Conservation (phyloP, 2,113 vertebrate genomes). For the Leptodactylus fuscus region DNA sequence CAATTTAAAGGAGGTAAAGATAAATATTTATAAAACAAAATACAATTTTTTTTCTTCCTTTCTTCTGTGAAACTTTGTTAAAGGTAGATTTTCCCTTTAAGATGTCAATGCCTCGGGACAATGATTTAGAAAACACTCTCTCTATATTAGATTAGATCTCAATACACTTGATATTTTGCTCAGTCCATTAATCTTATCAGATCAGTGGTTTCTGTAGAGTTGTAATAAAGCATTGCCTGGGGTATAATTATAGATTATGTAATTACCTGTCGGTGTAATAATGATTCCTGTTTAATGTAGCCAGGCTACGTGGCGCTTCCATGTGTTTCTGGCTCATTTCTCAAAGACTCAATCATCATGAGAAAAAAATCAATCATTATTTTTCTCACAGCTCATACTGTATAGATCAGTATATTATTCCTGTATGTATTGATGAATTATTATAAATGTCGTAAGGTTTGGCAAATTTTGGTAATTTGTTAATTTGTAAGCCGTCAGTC, state of each 20-base stretch:
- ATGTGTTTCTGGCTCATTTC: background rate
- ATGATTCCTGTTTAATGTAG: background rate
- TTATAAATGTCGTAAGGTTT: no score
- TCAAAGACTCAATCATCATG: constrained; percentile 7
- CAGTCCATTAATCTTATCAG: background rate
- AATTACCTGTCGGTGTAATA: background rate
- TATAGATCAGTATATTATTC: background rate
- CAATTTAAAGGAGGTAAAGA: no score
- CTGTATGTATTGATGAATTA: background rate
- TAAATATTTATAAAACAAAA: no score
- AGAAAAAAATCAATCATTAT: background rate
- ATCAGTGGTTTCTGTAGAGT: background rate
- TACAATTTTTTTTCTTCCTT: no score
- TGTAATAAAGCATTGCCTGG: background rate
- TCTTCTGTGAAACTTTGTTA: no score
- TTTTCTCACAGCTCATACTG: background rate
- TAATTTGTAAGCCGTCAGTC: no score
- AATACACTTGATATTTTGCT: background rate
- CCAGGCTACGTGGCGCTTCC: background rate
- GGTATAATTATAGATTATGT: background rate
- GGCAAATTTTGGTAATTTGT: no score
- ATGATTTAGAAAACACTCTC: background rate
- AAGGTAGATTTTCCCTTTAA: no score
- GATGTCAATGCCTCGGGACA: background rate
- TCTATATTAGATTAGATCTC: background rate